phyloP scores from a whole-genome alignment of 2,888 invertebrate genomes.

The Orthonevra nobilis region DNA sequence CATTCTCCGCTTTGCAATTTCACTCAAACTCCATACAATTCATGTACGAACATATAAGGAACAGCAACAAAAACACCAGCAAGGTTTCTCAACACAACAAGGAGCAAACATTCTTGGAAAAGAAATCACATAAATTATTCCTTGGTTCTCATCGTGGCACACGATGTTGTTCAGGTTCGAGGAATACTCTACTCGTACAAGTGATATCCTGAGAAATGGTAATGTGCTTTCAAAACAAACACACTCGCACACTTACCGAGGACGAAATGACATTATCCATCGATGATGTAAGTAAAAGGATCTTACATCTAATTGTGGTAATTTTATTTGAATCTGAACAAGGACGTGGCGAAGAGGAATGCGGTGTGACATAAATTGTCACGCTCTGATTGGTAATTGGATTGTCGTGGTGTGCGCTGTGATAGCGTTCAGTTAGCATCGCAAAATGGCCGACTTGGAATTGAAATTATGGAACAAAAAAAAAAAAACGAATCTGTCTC shows the following conservation, averaged over 20 bases:
- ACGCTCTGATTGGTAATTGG: constrained; percentile 28
- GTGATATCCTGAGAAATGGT: constrained; percentile 32
- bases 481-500: neutral
- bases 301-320: constrained; percentile 65
- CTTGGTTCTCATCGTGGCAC: constrained; percentile 5
- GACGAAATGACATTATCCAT: constrained; percentile 54
- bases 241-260: constrained; percentile 25
- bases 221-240: constrained; percentile 9
- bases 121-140: constrained; percentile 53
- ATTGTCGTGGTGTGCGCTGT: neutral
- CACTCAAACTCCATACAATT: neutral
- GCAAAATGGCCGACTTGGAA: constrained; percentile 33
- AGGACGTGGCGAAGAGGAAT: neutral
- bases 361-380: constrained; percentile 37
- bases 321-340: constrained; percentile 62
- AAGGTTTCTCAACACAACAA: constrained; percentile 1
- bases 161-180: neutral
- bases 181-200: neutral
- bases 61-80: neutral
- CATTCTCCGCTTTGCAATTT: constrained; percentile 57
- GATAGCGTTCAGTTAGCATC: neutral
- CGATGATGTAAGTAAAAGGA: constrained; percentile 45
- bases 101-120: constrained; percentile 12
- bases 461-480: constrained; percentile 29
- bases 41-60: neutral